Conservation (phyloP, 2,888 invertebrate genomes). For the Cataglyphis rosenhaueri region DNA sequence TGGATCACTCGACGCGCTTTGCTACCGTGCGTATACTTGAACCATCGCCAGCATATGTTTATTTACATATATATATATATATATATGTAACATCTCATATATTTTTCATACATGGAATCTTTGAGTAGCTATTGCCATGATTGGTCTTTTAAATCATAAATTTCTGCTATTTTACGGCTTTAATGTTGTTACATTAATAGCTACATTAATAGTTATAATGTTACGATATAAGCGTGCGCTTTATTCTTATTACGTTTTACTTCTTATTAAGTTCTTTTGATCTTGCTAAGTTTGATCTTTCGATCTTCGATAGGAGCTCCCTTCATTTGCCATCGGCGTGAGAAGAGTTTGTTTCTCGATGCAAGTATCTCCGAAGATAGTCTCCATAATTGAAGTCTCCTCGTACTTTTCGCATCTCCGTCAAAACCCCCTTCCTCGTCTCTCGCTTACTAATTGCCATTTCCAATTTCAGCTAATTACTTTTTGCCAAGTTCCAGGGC, state of each 20-base stretch:
- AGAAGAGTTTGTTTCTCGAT: slow-evolving; percentile 40
- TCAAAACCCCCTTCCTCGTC: slow-evolving; percentile 17
- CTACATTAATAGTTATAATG: background rate
- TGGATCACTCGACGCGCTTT: slow-evolving; percentile 64
- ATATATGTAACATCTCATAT: background rate
- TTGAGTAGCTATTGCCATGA: background rate
- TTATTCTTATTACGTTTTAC: background rate
- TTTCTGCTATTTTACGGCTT: background rate
- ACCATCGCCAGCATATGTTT: slow-evolving; percentile 35
- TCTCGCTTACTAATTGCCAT: slow-evolving; percentile 64
- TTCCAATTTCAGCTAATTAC: slow-evolving; percentile 78
- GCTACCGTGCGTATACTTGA: slow-evolving; percentile 40
- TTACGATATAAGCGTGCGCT: background rate
- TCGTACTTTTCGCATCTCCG: slow-evolving; percentile 64
- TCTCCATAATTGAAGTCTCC: slow-evolving; percentile 73
- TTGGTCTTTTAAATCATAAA: background rate
- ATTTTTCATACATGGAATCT: background rate
- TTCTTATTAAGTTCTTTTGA: background rate
- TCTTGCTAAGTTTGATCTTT: background rate
- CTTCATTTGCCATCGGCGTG: slow-evolving; percentile 25
- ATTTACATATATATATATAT: slow-evolving; percentile 18
- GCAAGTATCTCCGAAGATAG: slow-evolving; percentile 65
- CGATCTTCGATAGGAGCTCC: slow-evolving; percentile 12
- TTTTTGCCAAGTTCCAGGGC: slow-evolving; percentile 56
- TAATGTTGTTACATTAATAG: slow-evolving; percentile 6